A percentile compares a stretch with the other conserved stretches of the same genome.
These are phyloP conservation scores for Phortica okadai DNA, from an alignment of 2,888 invertebrate species.

Conservation along the genomic window DNA sequence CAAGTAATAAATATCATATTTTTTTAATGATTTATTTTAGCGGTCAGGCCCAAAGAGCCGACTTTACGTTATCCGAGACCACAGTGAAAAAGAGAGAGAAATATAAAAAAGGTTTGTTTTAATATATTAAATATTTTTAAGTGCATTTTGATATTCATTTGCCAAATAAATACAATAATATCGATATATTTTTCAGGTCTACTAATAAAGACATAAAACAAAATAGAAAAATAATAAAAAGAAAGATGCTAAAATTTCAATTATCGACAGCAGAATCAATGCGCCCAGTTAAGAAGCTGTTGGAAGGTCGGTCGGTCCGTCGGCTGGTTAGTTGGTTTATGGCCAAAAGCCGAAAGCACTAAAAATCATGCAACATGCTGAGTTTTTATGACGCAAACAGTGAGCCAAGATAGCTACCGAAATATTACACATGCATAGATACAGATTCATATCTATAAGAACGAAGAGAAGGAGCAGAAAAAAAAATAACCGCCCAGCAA, in stretches of 20 bases:
- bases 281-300: neutral
- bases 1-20: too few relatives aligned
- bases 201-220: neutral
- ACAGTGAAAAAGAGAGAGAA: too few relatives aligned
- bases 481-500: neutral
- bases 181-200: neutral
- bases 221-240: too few relatives aligned
- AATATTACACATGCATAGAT: neutral
- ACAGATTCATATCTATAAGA: neutral
- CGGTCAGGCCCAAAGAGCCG: too few relatives aligned
- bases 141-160: too few relatives aligned
- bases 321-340: neutral
- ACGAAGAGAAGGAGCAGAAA: neutral
- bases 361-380: conserved; percentile 7
- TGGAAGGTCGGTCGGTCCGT: too few relatives aligned
- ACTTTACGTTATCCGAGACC: too few relatives aligned
- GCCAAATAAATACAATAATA: too few relatives aligned
- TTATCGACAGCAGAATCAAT: neutral
- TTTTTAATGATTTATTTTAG: too few relatives aligned
- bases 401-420: neutral
- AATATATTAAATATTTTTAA: too few relatives aligned
- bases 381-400: conserved; percentile 11
- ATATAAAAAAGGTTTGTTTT: too few relatives aligned
- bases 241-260: too few relatives aligned
- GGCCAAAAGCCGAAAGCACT: neutral